Base-by-base conservation (phyloP, 2,797 vertebrate genomes). In the Siniperca obscura region DNA sequence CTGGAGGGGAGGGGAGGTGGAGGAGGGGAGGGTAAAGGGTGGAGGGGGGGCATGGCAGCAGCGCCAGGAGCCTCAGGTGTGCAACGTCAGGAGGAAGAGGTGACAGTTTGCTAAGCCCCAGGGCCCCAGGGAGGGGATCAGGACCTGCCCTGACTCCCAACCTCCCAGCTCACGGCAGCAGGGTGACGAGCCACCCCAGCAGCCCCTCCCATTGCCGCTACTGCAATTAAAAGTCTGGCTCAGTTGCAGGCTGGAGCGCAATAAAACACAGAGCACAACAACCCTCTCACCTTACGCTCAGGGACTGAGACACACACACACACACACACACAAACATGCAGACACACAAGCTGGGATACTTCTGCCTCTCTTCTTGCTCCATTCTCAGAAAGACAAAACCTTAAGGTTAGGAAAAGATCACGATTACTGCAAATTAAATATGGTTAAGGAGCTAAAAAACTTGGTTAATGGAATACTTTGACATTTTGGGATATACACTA, bases 21-120 rank as follows among this genome's bases (percentile, higher is more conserved):
- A 17, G 44, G 44, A 42, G 14, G 34, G 52, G 76, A 10, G 22
- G 60, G 34, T 4, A 44, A 5, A 16, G 61, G 21, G 46, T n/a
- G 16, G 36, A 8, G 12, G 56, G 21, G 92, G 82, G 86, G 70
- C 1, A 74, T 78, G 80, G 85, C 73, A 25, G 70, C 70, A 77
- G 82, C 2, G 1, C 60, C 2, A 52, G 76, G 86, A 93, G 92
- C 91, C 94, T 95, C 98, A 98, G 98, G 97, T 98, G 98, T 97
- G 92, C 93, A 93, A 94, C 95, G 94, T 96, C 97, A 97, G 91
- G 91, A 91, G 93, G 91, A 95, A 96, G 97, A 96, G 94, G 96
- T 94, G 94, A 96, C 96, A 97, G 96, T 95, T 93, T 93, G 95
- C 94, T 94, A 93, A 95, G 92, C 91, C 94, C 84, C 80, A 65